Base-by-base conservation (phyloP, 1,140 invertebrate species). In the Lordiphosa collinella region DNA sequence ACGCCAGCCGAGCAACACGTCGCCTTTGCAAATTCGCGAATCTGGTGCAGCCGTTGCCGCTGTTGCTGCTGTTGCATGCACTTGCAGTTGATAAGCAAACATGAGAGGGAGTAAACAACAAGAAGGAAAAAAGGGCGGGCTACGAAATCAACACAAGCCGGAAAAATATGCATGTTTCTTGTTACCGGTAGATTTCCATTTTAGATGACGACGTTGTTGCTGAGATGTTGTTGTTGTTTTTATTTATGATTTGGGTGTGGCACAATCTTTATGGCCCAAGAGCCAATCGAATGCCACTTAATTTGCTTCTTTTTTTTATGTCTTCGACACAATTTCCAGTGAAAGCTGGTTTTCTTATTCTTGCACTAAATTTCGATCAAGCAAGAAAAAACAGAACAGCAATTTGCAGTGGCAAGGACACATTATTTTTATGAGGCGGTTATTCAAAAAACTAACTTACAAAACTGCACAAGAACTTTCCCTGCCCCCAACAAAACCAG, bases 171-270 rank as follows among this genome's bases (percentile, higher is more conserved):
- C 76, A 82, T 80, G 65, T 50, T 82, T 41, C 66, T 82, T 82
- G 74, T 67, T 82, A 80, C 60, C 76, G 66, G 65, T 62, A 82
- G 76, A 80, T 80, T 80, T 76, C 61, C 76, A 80, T 75, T 80
- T 80, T 80, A 80, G 76, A 80, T 80, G 76, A 58, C 57, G 59
- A 32, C 58, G 43, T 57, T 53, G 51, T 46, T 50, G 48, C 40
- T 38, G 46, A 38, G 31, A 41, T 38, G 29, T 55, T 55, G 52
- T 31, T 48, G 14, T 62, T 67, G 73, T 66, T 78, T 53, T 50
- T 74, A 63, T 48, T 69, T 73, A 64, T 74, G 75, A 70, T 75
- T 62, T 29, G 53, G 75, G 75, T 70, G 76, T 69, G 64, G 59
- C 40, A 44, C 55, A 61, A 57, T 61, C 60, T 66, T 47, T 48